Conservation (phyloP, 2,888 invertebrate species). For the Venusia cambrica region DNA sequence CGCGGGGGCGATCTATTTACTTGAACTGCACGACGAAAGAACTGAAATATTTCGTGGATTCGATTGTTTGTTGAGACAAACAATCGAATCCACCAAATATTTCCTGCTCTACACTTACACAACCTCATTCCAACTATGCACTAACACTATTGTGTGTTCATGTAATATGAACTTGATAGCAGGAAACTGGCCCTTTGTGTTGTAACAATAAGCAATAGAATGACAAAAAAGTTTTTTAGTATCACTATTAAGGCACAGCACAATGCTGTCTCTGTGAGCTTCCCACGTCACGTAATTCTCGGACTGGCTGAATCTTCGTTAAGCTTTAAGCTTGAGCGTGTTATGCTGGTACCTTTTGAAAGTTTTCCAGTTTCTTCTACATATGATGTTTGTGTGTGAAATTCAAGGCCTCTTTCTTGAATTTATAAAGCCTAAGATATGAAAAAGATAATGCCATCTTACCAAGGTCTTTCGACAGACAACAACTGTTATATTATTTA, state of each 20-base stretch:
- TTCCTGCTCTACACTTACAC: slow-evolving; percentile 6
- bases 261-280: slow-evolving; percentile 61
- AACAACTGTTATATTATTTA: no score
- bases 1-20: slow-evolving; percentile 32
- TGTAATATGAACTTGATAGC: slow-evolving; percentile 56
- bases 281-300: slow-evolving; percentile 51
- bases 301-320: slow-evolving; percentile 9
- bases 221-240: slow-evolving; percentile 66
- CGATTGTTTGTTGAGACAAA: no score
- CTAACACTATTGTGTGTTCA: slow-evolving; percentile 37
- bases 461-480: no score
- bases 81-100: no score
- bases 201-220: slow-evolving; percentile 67
- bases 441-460: no score
- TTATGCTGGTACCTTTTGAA: no score
- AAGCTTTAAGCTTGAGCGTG: no score
- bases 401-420: no score
- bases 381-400: no score
- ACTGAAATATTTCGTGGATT: slow-evolving; percentile 7
- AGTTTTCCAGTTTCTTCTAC: no score
- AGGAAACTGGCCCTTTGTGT: slow-evolving; percentile 70
- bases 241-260: slow-evolving; percentile 59
- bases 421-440: no score
- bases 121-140: slow-evolving; percentile 17
- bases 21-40: slow-evolving; percentile 10